Conservation (phyloP, 2,113 vertebrate species). For the Scophthalmus maximus region DNA sequence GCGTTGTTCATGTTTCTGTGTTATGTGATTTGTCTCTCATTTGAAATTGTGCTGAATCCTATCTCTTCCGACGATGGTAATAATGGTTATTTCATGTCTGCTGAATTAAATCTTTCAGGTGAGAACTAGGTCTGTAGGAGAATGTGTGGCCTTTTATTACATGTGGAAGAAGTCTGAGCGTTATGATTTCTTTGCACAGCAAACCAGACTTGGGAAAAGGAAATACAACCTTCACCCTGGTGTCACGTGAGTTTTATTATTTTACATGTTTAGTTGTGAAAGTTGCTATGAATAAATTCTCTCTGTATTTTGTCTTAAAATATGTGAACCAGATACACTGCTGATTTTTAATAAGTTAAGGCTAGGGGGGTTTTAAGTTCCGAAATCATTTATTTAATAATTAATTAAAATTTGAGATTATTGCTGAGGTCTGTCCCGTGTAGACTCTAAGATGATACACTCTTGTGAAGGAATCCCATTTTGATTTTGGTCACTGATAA, state of each 20-base stretch:
- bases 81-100: conserved; percentile 79
- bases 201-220: conserved; percentile 97
- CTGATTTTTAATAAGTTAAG: too few species aligned
- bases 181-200: conserved; percentile 98
- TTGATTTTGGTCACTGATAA: neutral
- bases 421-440: too few species aligned
- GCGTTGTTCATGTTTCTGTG: neutral
- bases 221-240: conserved; percentile 97
- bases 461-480: neutral
- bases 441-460: too few species aligned
- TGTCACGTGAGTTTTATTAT: conserved; percentile 89
- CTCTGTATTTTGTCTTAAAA: too few species aligned
- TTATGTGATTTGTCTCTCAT: conserved; percentile 54
- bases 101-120: conserved; percentile 89
- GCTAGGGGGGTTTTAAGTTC: too few species aligned
- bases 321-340: too few species aligned
- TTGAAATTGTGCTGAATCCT: conserved; percentile 48
- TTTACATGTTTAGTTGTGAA: neutral
- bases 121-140: conserved; percentile 96
- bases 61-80: conserved; percentile 64
- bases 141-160: conserved; percentile 99
- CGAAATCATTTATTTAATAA: too few species aligned
- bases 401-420: too few species aligned
- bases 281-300: too few species aligned
- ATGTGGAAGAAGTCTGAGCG: conserved; percentile 99